phyloP scores from a whole-genome alignment of 2,113 vertebrate species.

The Gulo gulo region DNA sequence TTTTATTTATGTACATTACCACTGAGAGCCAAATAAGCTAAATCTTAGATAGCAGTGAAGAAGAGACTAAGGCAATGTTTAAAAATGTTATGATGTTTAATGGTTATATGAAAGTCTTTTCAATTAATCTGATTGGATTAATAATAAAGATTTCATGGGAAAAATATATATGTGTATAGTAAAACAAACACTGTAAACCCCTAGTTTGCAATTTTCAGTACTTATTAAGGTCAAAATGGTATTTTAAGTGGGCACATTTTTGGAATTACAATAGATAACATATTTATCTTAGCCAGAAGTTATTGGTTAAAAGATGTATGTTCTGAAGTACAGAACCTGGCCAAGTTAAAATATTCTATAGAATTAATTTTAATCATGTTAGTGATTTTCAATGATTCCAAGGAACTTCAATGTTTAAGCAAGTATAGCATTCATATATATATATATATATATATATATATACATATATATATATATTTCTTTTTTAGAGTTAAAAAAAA shows the following conservation, averaged over 20 bases:
- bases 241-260: background rate
- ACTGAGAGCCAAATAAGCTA: background rate
- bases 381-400: background rate
- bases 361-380: background rate
- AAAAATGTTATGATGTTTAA: background rate
- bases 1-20: background rate
- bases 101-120: background rate
- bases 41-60: background rate
- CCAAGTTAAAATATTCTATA: background rate
- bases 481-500: background rate
- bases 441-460: too few species aligned
- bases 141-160: background rate
- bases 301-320: background rate
- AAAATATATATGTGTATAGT: background rate
- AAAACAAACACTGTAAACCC: background rate
- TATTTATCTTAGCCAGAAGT: background rate
- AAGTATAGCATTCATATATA: background rate
- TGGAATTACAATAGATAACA: background rate
- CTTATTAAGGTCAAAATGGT: background rate
- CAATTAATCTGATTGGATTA: background rate
- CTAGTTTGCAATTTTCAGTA: background rate
- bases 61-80: background rate
- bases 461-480: background rate
- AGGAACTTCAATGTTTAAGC: background rate
- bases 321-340: background rate